Evolutionary conservation across 2,797 vertebrate genomes (phyloP).

Genomic region (Myotis myotis): DNA sequence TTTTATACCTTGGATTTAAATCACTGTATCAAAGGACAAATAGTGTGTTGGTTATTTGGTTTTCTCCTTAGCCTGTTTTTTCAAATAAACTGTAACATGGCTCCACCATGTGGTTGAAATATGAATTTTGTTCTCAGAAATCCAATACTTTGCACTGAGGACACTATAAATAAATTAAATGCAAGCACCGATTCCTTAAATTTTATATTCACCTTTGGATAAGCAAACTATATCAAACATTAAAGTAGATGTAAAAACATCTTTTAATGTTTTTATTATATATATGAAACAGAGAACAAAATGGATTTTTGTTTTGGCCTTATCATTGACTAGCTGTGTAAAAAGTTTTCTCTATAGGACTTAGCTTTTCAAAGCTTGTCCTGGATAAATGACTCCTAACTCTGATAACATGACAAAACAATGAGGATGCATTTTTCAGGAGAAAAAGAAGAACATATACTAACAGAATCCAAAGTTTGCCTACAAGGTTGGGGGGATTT

Average conservation of each 20-base stretch:
- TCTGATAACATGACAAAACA: neutral
- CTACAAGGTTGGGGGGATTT: neutral
- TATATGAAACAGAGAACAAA: neutral
- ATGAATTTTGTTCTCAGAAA: conserved; percentile 11
- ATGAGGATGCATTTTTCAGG: neutral
- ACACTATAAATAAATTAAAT: neutral
- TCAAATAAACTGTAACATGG: conserved; percentile 67
- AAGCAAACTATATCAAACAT: neutral
- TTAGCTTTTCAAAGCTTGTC: neutral
- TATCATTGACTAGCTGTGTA: neutral
- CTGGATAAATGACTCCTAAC: neutral
- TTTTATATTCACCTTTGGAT: neutral
- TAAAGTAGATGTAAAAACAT: neutral
- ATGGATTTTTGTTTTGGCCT: neutral
- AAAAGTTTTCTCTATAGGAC: neutral
- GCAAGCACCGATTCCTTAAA: neutral
- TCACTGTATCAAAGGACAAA: neutral
- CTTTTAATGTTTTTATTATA: neutral
- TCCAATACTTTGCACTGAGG: neutral
- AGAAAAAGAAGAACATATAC: neutral
- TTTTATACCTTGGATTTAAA: neutral
- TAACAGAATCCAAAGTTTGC: neutral
- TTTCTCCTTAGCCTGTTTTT: neutral
- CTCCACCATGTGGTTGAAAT: conserved; percentile 73
- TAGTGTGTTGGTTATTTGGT: neutral